These are phyloP conservation scores for Cyphomyrus discorhynchus DNA, from an alignment of 2,113 vertebrate species.

Conservation along the genomic window DNA sequence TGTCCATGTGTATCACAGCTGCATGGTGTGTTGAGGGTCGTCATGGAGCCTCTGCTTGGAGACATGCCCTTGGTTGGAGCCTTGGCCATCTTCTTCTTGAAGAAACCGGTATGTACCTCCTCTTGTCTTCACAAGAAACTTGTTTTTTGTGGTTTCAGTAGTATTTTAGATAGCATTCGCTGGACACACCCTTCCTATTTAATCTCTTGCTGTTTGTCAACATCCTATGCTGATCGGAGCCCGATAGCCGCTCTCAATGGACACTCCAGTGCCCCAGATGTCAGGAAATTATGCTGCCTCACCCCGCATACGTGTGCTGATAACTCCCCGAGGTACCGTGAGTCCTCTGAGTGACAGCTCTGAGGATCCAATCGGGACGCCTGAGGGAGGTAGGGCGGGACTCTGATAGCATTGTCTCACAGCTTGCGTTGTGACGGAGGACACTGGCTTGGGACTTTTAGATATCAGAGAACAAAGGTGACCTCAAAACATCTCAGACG, in stretches of 20 bases:
- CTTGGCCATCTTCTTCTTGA: constrained; percentile 86
- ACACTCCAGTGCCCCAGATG: no score
- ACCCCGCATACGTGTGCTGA: neutral
- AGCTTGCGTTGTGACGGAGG: neutral
- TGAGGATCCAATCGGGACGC: neutral
- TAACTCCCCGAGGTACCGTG: neutral
- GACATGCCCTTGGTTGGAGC: constrained; percentile 93
- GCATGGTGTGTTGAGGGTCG: constrained; percentile 84
- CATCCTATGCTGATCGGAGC: neutral
- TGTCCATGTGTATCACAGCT: constrained; percentile 60
- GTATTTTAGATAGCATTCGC: neutral
- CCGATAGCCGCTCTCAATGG: neutral
- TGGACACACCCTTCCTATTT: neutral
- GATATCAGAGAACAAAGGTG: neutral
- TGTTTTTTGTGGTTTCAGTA: neutral
- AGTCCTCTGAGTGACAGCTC: neutral
- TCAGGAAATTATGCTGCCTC: neutral
- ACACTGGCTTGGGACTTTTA: neutral
- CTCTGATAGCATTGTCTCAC: neutral
- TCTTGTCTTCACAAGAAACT: neutral
- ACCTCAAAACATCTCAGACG: neutral
- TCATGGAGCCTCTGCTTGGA: constrained; percentile 91
- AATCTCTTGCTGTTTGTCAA: constrained; percentile 4
- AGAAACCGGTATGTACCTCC: constrained; percentile 77
- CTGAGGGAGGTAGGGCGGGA: neutral